Percentiles rank a stretch among this genome's conserved stretches.
These are phyloP conservation scores for Conistra vaccinii DNA, from an alignment of 2,888 invertebrate species.

Conservation along the genomic window DNA sequence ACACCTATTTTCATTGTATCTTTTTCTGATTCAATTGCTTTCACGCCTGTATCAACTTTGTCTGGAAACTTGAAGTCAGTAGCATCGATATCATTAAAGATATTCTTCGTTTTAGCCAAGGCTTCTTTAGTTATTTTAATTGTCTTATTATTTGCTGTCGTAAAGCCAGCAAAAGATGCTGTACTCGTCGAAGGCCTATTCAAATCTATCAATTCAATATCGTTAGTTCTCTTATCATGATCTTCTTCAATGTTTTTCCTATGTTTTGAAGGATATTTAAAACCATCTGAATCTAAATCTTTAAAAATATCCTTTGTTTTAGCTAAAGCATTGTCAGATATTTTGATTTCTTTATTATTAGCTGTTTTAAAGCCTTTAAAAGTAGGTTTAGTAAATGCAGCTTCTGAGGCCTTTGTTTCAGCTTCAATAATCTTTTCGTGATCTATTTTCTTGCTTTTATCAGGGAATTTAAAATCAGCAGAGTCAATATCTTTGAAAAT, in stretches of 20 bases:
- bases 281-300: constrained; percentile 60
- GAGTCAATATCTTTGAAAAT: constrained; percentile 55
- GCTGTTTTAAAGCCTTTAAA: constrained; percentile 54
- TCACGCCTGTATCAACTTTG: neutral
- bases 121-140: constrained; percentile 28
- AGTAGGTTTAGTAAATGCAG: neutral
- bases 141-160: constrained; percentile 44
- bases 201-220: constrained; percentile 2
- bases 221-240: neutral
- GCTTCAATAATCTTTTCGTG: neutral
- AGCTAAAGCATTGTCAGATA: constrained; percentile 69
- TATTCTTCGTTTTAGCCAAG: constrained; percentile 24
- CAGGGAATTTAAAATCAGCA: constrained; percentile 7
- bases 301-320: constrained; percentile 71
- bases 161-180: constrained; percentile 33
- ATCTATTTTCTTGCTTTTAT: neutral
- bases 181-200: constrained; percentile 14
- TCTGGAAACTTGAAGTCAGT: constrained; percentile 16
- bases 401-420: neutral
- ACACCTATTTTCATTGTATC: neutral
- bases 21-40: neutral
- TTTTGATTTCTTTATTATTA: constrained; percentile 69
- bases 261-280: constrained; percentile 14
- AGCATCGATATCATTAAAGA: constrained; percentile 47
- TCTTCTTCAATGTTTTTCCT: neutral